A percentile compares a stretch with the other conserved stretches of the same genome.
phyloP scores from a whole-genome alignment of 2,888 invertebrate genomes.

The Drosophila paracracens region DNA sequence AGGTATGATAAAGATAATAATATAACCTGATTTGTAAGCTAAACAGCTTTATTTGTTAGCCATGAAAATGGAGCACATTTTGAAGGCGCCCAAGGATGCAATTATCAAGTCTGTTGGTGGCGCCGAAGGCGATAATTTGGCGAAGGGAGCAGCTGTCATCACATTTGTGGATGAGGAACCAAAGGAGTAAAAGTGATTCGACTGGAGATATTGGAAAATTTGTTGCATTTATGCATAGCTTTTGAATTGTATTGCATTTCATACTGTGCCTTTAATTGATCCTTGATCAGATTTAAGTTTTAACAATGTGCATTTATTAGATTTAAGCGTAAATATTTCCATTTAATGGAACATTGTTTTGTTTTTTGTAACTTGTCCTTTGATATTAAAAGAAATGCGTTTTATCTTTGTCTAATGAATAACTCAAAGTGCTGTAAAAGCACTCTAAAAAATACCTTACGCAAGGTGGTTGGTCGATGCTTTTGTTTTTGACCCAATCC shows the following conservation, averaged over 20 bases:
- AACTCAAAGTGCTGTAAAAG: background rate
- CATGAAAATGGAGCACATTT: slow-evolving; percentile 99
- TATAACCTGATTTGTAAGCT: background rate
- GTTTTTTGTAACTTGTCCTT: slow-evolving; percentile 22
- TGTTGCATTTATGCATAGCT: slow-evolving; percentile 76
- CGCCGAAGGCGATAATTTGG: slow-evolving; percentile 92
- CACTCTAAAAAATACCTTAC: background rate
- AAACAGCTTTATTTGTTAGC: slow-evolving; percentile 86
- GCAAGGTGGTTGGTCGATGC: background rate
- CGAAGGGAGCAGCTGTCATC: slow-evolving; percentile 90
- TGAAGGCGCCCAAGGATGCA: slow-evolving; percentile 93
- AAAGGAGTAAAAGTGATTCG: slow-evolving; percentile 12
- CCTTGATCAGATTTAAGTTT: slow-evolving; percentile 35
- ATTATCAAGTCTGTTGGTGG: slow-evolving; percentile 90
- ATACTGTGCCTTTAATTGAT: slow-evolving; percentile 18
- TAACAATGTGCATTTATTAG: slow-evolving; percentile 74
- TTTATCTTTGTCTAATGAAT: slow-evolving; percentile 7
- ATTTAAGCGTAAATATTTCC: slow-evolving; percentile 58
- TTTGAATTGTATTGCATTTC: slow-evolving; percentile 30
- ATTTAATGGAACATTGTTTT: slow-evolving; percentile 64
- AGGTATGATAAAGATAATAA: slow-evolving; percentile 56
- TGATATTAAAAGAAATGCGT: slow-evolving; percentile 49
- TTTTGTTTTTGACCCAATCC: background rate
- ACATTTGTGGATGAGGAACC: slow-evolving; percentile 85
- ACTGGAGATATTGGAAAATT: slow-evolving; percentile 52